Evolutionary conservation across 2,113 vertebrate species (phyloP), one percentile per base, ranked within the genome.

Genomic region (Pelodiscus sinensis): DNA sequence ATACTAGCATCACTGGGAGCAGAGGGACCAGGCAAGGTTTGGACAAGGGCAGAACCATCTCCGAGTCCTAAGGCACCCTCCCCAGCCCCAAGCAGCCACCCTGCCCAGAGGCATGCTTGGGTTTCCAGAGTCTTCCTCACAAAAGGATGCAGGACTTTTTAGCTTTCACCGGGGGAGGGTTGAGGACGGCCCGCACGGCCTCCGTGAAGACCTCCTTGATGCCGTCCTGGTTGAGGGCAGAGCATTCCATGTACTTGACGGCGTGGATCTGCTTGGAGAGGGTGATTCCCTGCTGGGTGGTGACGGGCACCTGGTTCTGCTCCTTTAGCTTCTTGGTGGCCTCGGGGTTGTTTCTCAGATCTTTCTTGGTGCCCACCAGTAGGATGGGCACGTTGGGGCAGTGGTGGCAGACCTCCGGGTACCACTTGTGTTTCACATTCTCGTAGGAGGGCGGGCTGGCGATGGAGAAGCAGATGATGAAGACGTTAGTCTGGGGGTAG

Each of bases 351-450:
- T 96, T 97, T 58, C 99, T 98, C 86, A 99, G 99, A 97, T 99
- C 99, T 78, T 99, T 99, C 98, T 99, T 99, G 82, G 99, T 99
- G 96, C 99, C 99, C 0, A 99, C 99, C 73, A 99, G 97, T 15
- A 99, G 98, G 96, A 99, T 98, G 79, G 99, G 99, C 83, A 99
- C 98, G 0, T 98, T 98, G 3, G 99, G 99, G 97, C 99, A 99
- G 95, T 99, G 99, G 97, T 99, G 99, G 88, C 98, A 98, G 84
- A 99, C 99, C 97, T 99, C 99, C 0, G 99, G 99, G 81, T 99
- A 99, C 99, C 99, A 99, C 97, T 99, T 99, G 98, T 99, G 99
- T 96, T 98, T 98, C 96, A 99, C 97, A 18, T 99, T 99, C 98
- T 99, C 99, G 0, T 99, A 99, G 93, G 99, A 99, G 24, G 99